Conservation (phyloP, 2,888 invertebrate genomes). For the Pelosia muscerda region DNA sequence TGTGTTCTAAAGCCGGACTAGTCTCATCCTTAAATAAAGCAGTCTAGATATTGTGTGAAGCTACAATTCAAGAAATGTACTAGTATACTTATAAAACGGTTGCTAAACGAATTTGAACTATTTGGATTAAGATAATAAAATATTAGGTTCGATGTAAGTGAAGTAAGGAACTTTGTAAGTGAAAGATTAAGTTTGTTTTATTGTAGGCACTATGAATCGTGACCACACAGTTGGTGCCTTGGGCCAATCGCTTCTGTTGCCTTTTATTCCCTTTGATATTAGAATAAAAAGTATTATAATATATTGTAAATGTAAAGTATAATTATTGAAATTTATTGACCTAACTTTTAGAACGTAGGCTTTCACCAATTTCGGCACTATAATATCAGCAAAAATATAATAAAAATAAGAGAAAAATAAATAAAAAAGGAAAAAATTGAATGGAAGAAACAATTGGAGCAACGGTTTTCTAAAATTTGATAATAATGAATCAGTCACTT, state of each 20-base stretch:
- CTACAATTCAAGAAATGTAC: constrained; percentile 49
- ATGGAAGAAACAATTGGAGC: no score
- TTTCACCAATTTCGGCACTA: no score
- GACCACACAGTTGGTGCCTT: constrained; percentile 75
- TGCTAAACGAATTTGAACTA: constrained; percentile 53
- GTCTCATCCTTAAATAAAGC: constrained; percentile 78
- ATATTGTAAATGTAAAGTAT: no score
- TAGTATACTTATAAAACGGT: constrained; percentile 39
- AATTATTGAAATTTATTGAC: no score
- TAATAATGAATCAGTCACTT: no score
- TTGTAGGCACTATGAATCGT: constrained; percentile 77
- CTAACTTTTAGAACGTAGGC: no score
- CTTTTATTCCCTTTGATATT: constrained; percentile 66
- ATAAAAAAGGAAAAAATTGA: no score
- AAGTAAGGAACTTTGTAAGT: constrained; percentile 53
- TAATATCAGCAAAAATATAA: no score
- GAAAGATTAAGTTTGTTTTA: constrained; percentile 64
- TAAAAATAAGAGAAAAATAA: no score
- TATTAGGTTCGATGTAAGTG: constrained; percentile 54
- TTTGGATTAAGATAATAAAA: constrained; percentile 48
- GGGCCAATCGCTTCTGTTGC: constrained; percentile 82
- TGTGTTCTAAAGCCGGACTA: constrained; percentile 66
- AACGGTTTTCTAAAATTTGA: no score
- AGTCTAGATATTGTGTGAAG: constrained; percentile 60
- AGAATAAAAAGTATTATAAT: no score